Evolutionary conservation across 2,888 invertebrate species (phyloP).

Genomic region (Trichopria drosophilae): DNA sequence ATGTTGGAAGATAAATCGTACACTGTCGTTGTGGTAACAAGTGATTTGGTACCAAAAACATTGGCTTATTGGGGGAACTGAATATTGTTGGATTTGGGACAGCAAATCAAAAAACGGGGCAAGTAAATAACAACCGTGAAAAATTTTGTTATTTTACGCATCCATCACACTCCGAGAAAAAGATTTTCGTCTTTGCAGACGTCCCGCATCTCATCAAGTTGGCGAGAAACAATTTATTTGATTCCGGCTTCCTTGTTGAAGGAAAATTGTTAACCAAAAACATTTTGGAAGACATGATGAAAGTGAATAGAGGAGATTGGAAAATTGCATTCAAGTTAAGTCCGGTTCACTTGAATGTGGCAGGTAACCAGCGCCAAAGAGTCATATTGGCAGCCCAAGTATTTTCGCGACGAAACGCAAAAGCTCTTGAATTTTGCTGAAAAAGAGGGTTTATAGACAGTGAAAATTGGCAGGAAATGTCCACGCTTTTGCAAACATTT

Average conservation of each 20-base stretch:
- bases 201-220: slow-evolving; percentile 9
- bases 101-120: no score
- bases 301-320: neutral
- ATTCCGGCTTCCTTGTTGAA: slow-evolving; percentile 23
- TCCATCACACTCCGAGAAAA: neutral
- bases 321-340: slow-evolving; percentile 3
- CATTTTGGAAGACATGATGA: neutral
- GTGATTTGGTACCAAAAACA: slow-evolving; percentile 18
- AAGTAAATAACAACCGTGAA: no score
- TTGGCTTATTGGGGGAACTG: slow-evolving; percentile 2
- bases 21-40: slow-evolving; percentile 22
- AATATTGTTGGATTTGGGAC: slow-evolving; percentile 25
- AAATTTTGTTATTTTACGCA: neutral
- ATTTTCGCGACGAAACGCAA: slow-evolving; percentile 1
- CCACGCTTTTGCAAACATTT: neutral
- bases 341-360: neutral
- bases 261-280: neutral
- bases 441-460: no score
- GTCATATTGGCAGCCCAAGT: slow-evolving; percentile 10
- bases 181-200: slow-evolving; percentile 2
- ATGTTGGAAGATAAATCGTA: slow-evolving; percentile 19
- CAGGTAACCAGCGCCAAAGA: slow-evolving; percentile 1
- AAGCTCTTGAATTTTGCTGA: no score
- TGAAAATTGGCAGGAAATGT: no score
- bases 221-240: neutral